Conservation (phyloP, 2,888 invertebrate genomes). For the Odontocolon sp. region DNA sequence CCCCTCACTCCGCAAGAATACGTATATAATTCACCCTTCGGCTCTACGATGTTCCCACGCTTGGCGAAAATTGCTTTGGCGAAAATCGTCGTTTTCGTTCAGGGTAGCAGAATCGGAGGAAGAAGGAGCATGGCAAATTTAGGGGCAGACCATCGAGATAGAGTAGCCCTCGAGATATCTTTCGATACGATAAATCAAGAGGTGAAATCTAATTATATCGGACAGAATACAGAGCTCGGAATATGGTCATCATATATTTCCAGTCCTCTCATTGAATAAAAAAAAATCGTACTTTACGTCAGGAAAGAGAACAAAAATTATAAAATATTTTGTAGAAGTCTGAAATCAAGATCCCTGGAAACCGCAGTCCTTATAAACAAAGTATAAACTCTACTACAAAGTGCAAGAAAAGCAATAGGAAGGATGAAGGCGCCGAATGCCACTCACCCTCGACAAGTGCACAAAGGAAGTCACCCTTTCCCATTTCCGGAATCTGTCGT, state of each 20-base stretch:
- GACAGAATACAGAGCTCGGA: not conserved
- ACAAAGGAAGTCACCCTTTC: slow-evolving; percentile 46
- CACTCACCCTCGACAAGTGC: not conserved
- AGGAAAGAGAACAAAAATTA: no score
- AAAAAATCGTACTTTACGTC: no score
- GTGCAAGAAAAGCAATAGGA: not conserved
- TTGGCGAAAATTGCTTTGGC: slow-evolving; percentile 42
- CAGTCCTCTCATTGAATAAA: not conserved
- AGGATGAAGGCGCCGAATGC: not conserved
- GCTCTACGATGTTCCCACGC: not conserved
- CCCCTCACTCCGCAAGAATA: not conserved
- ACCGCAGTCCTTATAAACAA: not conserved
- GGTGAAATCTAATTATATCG: not conserved
- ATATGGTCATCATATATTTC: not conserved
- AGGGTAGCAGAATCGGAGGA: not conserved
- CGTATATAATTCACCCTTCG: slow-evolving; percentile 19
- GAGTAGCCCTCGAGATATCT: not conserved
- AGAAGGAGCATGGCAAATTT: not conserved
- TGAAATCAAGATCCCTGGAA: not conserved
- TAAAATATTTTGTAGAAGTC: not conserved
- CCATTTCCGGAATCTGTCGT: slow-evolving; percentile 22
- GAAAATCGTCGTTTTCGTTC: slow-evolving; percentile 38
- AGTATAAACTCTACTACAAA: not conserved
- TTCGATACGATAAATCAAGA: not conserved
- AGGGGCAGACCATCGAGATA: not conserved